phyloP scores from a whole-genome alignment of 2,113 vertebrate genomes.

The Nothocercus julius region DNA sequence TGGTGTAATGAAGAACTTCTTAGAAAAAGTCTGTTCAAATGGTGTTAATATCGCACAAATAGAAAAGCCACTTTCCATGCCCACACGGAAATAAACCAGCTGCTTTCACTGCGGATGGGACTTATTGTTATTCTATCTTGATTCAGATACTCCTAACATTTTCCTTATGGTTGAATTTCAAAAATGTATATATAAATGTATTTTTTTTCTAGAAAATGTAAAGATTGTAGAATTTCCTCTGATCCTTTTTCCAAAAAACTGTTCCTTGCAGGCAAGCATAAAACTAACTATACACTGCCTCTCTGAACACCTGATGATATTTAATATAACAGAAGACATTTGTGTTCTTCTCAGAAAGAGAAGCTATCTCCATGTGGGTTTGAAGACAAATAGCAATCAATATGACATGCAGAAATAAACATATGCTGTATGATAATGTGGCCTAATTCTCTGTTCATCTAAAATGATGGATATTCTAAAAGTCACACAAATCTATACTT shows the following conservation, averaged over 20 bases:
- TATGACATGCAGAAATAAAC: constrained; percentile 43
- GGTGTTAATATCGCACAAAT: neutral
- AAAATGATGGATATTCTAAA: neutral
- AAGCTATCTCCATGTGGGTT: constrained; percentile 1
- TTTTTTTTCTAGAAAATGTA: neutral
- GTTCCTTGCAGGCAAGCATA: neutral
- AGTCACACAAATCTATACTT: neutral
- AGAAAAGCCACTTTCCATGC: neutral
- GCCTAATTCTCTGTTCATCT: neutral
- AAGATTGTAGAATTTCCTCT: neutral
- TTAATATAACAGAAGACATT: constrained; percentile 8
- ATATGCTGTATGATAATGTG: constrained; percentile 30
- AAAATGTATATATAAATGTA: neutral
- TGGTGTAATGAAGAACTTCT: neutral
- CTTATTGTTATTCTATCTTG: neutral
- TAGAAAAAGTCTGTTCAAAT: neutral
- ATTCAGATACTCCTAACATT: neutral
- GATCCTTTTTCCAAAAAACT: neutral
- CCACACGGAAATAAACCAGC: neutral
- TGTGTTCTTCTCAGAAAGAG: neutral
- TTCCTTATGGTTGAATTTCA: neutral
- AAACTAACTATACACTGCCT: neutral
- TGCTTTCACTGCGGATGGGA: neutral
- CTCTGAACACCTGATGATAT: neutral
- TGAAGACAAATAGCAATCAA: constrained; percentile 50